Conservation (phyloP, 2,113 vertebrate species). For the Opisthocomus hoazin region DNA sequence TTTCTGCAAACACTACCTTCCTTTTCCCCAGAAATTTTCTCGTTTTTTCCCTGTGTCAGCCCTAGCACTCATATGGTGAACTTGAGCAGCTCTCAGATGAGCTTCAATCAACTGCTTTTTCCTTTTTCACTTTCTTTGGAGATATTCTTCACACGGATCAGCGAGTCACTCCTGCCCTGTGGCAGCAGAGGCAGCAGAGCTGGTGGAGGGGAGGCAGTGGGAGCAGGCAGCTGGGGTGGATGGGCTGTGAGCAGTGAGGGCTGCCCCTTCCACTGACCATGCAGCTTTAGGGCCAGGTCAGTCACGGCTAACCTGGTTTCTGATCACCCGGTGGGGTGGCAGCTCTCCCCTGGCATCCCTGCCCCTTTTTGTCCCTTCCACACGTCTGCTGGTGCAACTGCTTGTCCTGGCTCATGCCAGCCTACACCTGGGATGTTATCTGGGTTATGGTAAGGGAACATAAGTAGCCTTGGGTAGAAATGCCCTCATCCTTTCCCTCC, state of each 20-base stretch:
- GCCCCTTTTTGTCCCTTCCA: background rate
- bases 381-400: background rate
- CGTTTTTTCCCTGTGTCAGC: background rate
- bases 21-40: background rate
- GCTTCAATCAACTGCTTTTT: background rate
- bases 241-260: fast-evolving
- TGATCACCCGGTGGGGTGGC: background rate
- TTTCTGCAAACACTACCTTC: background rate
- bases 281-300: background rate
- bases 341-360: background rate
- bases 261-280: background rate
- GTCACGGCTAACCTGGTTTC: background rate
- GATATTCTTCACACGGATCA: background rate
- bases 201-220: background rate
- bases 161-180: background rate
- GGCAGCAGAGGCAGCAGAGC: background rate
- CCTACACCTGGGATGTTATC: background rate
- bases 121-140: background rate
- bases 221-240: background rate
- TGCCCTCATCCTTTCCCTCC: background rate
- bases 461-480: background rate
- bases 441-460: background rate
- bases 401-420: background rate
- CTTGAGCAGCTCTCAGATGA: background rate
- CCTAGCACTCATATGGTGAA: background rate